Evolutionary conservation across 2,888 invertebrate genomes (phyloP).

Genomic region (Hipparchia semele): DNA sequence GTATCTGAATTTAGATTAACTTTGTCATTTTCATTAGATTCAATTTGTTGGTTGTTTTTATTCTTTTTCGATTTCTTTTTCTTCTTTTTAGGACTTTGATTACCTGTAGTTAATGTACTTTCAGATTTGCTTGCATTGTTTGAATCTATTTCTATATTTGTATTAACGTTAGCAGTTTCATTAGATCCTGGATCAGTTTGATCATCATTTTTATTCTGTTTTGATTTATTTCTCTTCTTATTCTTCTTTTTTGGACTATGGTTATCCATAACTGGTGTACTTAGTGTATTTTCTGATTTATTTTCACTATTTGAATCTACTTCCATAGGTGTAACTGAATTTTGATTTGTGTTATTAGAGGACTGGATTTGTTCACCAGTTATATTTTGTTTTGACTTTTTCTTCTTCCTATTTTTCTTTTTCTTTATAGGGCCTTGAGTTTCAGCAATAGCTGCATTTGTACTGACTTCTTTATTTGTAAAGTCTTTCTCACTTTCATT

Average conservation of each 20-base stretch:
- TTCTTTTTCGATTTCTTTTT: constrained; percentile 4
- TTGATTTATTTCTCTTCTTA: background rate
- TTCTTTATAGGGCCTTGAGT: background rate
- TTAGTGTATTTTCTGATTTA: background rate
- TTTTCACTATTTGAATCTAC: background rate
- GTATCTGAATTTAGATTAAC: background rate
- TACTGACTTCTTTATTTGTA: background rate
- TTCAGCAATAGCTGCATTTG: background rate
- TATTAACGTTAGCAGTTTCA: background rate
- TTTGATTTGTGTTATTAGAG: background rate
- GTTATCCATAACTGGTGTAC: too few relatives aligned
- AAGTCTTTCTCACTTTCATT: background rate
- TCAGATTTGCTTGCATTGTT: background rate
- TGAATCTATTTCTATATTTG: background rate
- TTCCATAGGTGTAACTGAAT: background rate
- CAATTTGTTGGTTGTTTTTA: background rate
- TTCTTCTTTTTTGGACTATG: background rate
- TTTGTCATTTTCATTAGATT: background rate
- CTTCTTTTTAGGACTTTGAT: background rate
- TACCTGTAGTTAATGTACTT: background rate
- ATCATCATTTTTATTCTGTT: background rate
- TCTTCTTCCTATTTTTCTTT: background rate
- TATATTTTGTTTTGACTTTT: background rate
- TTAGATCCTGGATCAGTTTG: background rate
- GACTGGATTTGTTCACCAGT: background rate